Percentiles rank a stretch among this genome's conserved stretches.
These are phyloP conservation scores for Microcebus lehilahytsara DNA, from an alignment of 2,113 vertebrate species.

Conservation along the genomic window DNA sequence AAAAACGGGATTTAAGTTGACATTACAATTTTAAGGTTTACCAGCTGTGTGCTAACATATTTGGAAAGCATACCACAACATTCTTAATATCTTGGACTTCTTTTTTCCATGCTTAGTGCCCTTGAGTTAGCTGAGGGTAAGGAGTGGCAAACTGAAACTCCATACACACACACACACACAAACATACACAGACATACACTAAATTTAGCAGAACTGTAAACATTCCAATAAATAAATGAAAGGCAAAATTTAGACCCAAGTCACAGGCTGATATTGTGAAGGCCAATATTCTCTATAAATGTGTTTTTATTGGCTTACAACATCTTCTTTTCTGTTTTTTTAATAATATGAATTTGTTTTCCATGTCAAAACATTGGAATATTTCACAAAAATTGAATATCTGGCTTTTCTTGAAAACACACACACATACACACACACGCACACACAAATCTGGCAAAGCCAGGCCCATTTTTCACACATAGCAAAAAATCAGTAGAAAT, in stretches of 20 bases:
- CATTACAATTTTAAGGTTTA: slow-evolving; percentile 75
- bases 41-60: slow-evolving; percentile 54
- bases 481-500: neutral
- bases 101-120: neutral
- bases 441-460: neutral
- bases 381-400: neutral
- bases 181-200: neutral
- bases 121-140: slow-evolving; percentile 24
- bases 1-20: slow-evolving; percentile 68
- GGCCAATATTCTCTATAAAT: neutral
- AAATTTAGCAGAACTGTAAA: neutral
- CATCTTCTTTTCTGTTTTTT: neutral
- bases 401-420: neutral
- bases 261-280: neutral
- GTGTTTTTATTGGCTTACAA: neutral
- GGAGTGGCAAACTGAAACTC: neutral
- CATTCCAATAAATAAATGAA: neutral
- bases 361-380: neutral
- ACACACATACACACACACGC: neutral
- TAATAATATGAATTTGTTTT: neutral
- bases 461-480: neutral
- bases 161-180: too few relatives aligned
- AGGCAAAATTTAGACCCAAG: neutral
- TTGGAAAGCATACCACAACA: slow-evolving; percentile 27
- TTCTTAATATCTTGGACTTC: slow-evolving; percentile 16